A percentile compares a stretch with the other conserved stretches of the same genome.
phyloP scores from a whole-genome alignment of 2,888 invertebrate genomes.

The Parnassius mnemosyne region DNA sequence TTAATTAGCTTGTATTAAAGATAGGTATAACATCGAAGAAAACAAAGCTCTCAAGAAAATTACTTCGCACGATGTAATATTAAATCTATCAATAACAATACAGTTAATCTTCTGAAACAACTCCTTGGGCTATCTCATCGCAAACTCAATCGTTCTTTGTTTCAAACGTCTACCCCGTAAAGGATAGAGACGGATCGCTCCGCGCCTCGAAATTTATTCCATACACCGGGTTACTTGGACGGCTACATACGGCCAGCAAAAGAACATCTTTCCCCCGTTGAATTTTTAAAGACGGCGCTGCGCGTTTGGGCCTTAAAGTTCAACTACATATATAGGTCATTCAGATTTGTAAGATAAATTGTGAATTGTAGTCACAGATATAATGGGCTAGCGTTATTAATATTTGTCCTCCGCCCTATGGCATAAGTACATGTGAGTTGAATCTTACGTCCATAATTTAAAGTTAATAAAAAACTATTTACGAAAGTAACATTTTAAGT shows the following conservation, averaged over 20 bases:
- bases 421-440: too few relatives aligned
- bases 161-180: slow-evolving; percentile 11
- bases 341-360: neutral
- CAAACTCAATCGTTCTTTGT: slow-evolving; percentile 8
- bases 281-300: neutral
- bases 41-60: neutral
- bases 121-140: slow-evolving; percentile 2
- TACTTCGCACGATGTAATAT: slow-evolving; percentile 1
- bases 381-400: neutral
- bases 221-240: slow-evolving; percentile 2
- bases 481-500: too few relatives aligned
- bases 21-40: neutral
- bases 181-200: slow-evolving; percentile 11
- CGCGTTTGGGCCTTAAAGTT: neutral
- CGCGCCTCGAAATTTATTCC: slow-evolving; percentile 8
- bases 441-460: too few relatives aligned
- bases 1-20: too few relatives aligned
- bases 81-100: slow-evolving; percentile 1
- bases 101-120: slow-evolving; percentile 4
- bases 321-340: slow-evolving; percentile 1
- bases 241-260: neutral
- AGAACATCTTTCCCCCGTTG: neutral
- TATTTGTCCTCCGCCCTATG: too few relatives aligned
- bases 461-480: too few relatives aligned
- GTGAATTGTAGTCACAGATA: neutral